phyloP scores from a whole-genome alignment of 2,797 vertebrate species.

The Myotis pilosus region DNA sequence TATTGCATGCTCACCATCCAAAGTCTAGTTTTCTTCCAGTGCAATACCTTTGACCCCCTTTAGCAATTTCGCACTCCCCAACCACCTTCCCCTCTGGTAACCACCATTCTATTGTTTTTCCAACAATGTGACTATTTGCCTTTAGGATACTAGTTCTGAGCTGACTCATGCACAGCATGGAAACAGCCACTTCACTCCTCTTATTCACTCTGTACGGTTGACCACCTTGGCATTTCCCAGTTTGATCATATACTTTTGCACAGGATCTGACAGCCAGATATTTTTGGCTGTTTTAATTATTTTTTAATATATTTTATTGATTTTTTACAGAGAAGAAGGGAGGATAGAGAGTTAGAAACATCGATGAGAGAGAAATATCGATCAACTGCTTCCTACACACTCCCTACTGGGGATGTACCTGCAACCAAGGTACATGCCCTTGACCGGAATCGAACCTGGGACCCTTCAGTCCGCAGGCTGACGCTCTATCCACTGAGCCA shows the following conservation, averaged over 20 bases:
- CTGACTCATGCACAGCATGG: neutral
- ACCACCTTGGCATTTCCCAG: neutral
- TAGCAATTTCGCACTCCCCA: neutral
- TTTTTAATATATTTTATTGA: no score
- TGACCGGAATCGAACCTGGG: no score
- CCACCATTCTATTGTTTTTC: neutral
- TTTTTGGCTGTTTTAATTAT: neutral
- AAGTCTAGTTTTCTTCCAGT: neutral
- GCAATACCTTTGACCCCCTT: neutral
- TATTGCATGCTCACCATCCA: neutral
- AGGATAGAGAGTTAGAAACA: no score
- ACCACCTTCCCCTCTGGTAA: neutral
- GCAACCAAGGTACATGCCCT: no score
- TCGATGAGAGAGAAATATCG: no score
- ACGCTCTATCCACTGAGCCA: no score
- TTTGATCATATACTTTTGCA: neutral
- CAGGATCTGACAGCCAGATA: neutral
- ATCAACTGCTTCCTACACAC: no score
- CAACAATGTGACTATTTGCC: neutral
- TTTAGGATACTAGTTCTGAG: neutral
- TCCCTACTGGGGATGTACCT: no score
- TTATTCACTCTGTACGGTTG: neutral
- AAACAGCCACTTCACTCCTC: neutral
- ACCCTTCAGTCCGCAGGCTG: no score
- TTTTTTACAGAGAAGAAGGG: no score